Base-by-base conservation (phyloP, 2,888 invertebrate genomes). In the Aporophyla nigra region DNA sequence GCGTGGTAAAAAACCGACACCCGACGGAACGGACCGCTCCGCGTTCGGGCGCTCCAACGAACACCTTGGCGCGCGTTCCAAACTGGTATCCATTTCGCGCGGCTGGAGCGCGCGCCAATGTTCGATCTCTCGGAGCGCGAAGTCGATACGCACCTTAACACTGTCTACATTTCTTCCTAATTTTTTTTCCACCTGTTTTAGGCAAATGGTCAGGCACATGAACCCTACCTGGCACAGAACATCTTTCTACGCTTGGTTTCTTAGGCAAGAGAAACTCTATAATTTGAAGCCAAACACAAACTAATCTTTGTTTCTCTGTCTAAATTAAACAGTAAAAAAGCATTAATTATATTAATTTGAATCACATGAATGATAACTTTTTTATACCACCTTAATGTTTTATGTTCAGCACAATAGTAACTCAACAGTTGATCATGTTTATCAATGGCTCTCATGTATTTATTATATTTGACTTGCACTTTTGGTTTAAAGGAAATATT, bases 101-200 rank as follows among this genome's bases (percentile, higher is more conserved):
- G n/a, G n/a, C n/a, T n/a, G n/a, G n/a, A n/a, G n/a, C n/a, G n/a
- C n/a, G n/a, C n/a, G n/a, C n/a, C n/a, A n/a, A n/a, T n/a, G n/a
- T n/a, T n/a, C n/a, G n/a, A n/a, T n/a, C n/a, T n/a, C n/a, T n/a
- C n/a, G n/a, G n/a, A n/a, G n/a, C n/a, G n/a, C n/a, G n/a, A n/a
- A n/a, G n/a, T n/a, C n/a, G n/a, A n/a, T n/a, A n/a, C n/a, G n/a
- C n/a, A n/a, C n/a, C n/a, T n/a, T n/a, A n/a, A 63, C 80, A 80
- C n/a, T 74, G 74, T 62, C 75, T 71, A 56, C 80, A 82, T 74
- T 79, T 70, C 67, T 82, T 82, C 67, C 84, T 77, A 59, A 76
- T 65, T 49, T 71, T 76, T 74, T 70, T 80, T 40, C 78, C 77
- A 63, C 71, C 51, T 68, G n/a, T 80, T 71, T 80, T 76, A 16